These are phyloP conservation scores for Dascyllus trimaculatus DNA, from an alignment of 2,113 vertebrate species.

Conservation along the genomic window DNA sequence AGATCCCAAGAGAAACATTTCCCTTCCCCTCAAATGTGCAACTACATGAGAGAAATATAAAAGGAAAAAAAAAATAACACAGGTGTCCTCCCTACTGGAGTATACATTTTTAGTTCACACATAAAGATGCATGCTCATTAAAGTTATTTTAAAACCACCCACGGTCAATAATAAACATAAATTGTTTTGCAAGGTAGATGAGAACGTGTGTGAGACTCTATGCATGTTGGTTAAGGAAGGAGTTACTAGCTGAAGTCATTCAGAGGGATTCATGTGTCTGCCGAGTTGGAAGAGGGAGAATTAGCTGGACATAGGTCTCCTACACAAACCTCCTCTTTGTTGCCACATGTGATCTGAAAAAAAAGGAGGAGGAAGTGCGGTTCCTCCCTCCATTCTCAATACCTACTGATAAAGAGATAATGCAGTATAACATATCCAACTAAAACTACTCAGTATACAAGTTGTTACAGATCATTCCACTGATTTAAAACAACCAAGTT, in stretches of 20 bases:
- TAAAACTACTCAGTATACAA: slow-evolving; percentile 8
- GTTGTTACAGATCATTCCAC: slow-evolving; percentile 1
- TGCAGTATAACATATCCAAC: neutral
- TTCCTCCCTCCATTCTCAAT: slow-evolving; percentile 4
- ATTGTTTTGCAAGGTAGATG: slow-evolving; percentile 33
- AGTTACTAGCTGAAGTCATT: slow-evolving; percentile 51
- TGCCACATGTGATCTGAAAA: slow-evolving; percentile 44
- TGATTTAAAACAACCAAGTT: slow-evolving; percentile 1
- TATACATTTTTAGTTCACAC: slow-evolving; percentile 36
- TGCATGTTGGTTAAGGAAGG: slow-evolving; percentile 16
- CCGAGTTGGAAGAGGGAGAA: slow-evolving; percentile 45
- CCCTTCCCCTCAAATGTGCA: slow-evolving; percentile 65
- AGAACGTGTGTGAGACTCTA: slow-evolving; percentile 16
- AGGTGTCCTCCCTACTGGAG: slow-evolving; percentile 55
- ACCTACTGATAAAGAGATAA: slow-evolving; percentile 24
- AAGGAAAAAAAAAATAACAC: slow-evolving; percentile 44
- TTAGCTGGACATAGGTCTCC: slow-evolving; percentile 53
- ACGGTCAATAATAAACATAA: slow-evolving; percentile 58
- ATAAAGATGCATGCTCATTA: slow-evolving; percentile 61
- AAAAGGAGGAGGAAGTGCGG: slow-evolving; percentile 18
- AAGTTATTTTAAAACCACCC: slow-evolving; percentile 60
- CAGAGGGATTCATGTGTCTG: slow-evolving; percentile 46
- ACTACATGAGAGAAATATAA: slow-evolving; percentile 72
- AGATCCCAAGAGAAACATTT: slow-evolving; percentile 80
- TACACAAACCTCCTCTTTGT: slow-evolving; percentile 74